These are phyloP conservation scores for Stigmatopora nigra DNA, from an alignment of 2,113 vertebrate genomes.

Conservation along the genomic window DNA sequence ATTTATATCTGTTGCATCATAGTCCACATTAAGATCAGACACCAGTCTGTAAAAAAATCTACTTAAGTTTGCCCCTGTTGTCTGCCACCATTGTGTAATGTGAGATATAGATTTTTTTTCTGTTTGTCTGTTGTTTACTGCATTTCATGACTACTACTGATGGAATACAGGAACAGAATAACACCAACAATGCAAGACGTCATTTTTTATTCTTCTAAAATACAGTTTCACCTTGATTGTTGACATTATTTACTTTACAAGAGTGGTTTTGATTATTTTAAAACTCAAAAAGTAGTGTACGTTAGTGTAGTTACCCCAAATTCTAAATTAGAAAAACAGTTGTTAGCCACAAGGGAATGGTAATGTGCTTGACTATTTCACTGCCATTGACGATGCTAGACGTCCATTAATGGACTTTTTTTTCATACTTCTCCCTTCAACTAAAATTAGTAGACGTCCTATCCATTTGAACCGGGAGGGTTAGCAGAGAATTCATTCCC, in stretches of 20 bases:
- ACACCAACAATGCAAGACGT: constrained; percentile 51
- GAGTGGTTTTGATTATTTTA: too few relatives aligned
- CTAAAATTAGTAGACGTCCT: too few relatives aligned
- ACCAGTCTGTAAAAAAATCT: constrained; percentile 59
- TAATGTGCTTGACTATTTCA: too few relatives aligned
- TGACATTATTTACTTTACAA: neutral
- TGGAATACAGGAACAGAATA: constrained; percentile 69
- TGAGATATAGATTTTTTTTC: constrained; percentile 52
- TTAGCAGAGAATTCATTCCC: too few relatives aligned
- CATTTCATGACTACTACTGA: constrained; percentile 67
- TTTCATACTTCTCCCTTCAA: too few relatives aligned
- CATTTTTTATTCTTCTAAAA: constrained; percentile 36
- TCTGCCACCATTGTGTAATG: constrained; percentile 59
- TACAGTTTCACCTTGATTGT: neutral
- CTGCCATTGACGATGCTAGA: too few relatives aligned
- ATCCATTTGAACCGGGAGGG: too few relatives aligned
- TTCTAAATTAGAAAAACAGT: too few relatives aligned
- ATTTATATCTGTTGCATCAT: constrained; percentile 84
- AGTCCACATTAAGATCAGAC: constrained; percentile 57
- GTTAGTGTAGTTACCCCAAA: too few relatives aligned
- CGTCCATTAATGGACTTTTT: too few relatives aligned
- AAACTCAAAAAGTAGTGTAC: too few relatives aligned
- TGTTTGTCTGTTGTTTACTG: constrained; percentile 68
- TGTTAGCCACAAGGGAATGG: too few relatives aligned
- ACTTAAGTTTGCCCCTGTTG: constrained; percentile 52